Base-by-base conservation (phyloP, 1,140 invertebrate species). In the Pygmarrhopalites habei region DNA sequence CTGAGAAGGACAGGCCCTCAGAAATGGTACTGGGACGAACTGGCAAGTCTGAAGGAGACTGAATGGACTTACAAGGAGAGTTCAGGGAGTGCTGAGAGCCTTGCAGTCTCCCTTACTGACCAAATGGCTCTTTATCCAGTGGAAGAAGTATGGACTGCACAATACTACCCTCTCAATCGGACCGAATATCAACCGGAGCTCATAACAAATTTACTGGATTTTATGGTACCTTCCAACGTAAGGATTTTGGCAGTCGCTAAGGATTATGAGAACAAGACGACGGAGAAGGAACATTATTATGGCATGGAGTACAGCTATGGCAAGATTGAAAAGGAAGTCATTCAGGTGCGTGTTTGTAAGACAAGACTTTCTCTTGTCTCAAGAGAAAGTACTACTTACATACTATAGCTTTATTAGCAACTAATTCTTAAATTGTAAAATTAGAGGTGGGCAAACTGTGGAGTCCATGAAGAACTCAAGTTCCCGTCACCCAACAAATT, bases 21-120 rank as follows among this genome's bases (percentile, higher is more conserved):
- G 71, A 78, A 88, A 72, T 93, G 92, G 90, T 86, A 97, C 68
- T 94, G 90, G 76, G 84, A 95, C 71, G 94, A 98, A 79, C 88
- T 86, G 72, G 79, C 80, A 58, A 83, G 89, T 68, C 83, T 95
- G 2, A 82, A 83, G 58, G 80, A 82, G 26, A 89, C 92, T 81
- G 82, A 86, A 68, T 96, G 95, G 75, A 79, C 86, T n/a, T 96
- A 94, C 76, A 91, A 90, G 73, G 95, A 98, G 73, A 92, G n/a
- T n/a, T n/a, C n/a, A n/a, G n/a, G n/a, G n/a, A n/a, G n/a, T n/a
- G n/a, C n/a, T n/a, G n/a, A n/a, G n/a, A n/a, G n/a, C n/a, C n/a
- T n/a, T n/a, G n/a, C n/a, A n/a, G n/a, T n/a, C n/a, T n/a, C n/a
- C n/a, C n/a, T n/a, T n/a, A n/a, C n/a, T n/a, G n/a, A n/a, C n/a